A percentile compares a stretch with the other conserved stretches of the same genome.
These are phyloP conservation scores for Drosophila setosimentum DNA, from an alignment of 2,888 invertebrate species.

Conservation along the genomic window DNA sequence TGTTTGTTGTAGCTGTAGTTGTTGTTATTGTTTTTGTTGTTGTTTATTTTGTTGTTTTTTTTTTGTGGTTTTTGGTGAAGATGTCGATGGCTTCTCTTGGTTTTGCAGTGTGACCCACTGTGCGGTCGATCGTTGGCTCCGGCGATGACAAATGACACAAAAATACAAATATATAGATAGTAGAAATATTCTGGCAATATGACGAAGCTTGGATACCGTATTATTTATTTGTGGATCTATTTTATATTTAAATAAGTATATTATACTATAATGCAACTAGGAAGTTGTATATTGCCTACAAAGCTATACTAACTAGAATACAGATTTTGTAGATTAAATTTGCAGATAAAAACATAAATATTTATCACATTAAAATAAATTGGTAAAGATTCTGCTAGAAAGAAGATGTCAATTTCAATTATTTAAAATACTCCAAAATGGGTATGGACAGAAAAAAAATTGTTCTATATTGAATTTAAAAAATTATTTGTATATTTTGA, in stretches of 20 bases:
- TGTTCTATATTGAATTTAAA: not conserved
- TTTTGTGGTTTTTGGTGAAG: constrained; percentile 17
- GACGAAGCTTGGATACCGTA: constrained; percentile 16
- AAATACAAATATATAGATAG: not conserved
- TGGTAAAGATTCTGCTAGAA: not conserved
- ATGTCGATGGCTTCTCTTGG: constrained; percentile 14
- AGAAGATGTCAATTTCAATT: not conserved
- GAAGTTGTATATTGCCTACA: not conserved
- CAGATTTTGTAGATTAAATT: not conserved
- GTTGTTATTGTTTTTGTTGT: constrained; percentile 14
- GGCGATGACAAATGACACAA: constrained; percentile 33
- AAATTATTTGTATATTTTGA: not conserved
- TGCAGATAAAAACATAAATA: not conserved
- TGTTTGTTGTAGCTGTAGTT: constrained; percentile 22
- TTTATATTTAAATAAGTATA: not conserved
- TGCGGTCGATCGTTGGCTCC: constrained; percentile 44
- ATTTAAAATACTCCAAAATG: not conserved
- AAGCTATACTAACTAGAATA: not conserved
- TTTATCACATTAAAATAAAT: not conserved
- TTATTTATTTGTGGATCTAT: not conserved
- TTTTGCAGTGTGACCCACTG: constrained; percentile 49
- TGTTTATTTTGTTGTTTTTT: constrained; percentile 14
- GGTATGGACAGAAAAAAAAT: not conserved
- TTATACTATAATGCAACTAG: not conserved
- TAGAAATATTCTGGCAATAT: not conserved